These are phyloP conservation scores for Ambastaia sidthimunki DNA, from an alignment of 2,797 vertebrate genomes.

Conservation along the genomic window DNA sequence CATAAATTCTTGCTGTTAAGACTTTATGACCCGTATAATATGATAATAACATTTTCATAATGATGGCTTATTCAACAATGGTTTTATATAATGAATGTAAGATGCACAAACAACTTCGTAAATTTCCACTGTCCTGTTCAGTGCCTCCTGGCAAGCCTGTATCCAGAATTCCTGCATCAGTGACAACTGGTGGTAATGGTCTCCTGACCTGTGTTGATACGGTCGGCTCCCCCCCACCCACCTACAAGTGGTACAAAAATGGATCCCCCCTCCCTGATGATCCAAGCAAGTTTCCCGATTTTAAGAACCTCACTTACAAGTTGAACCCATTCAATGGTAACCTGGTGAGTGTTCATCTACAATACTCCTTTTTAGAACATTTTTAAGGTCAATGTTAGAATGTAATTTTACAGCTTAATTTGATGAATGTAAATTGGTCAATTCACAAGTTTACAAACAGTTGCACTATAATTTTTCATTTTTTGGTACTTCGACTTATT, in stretches of 20 bases:
- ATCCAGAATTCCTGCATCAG: constrained; percentile 76
- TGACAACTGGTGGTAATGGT: constrained; percentile 72
- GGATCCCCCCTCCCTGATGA: constrained; percentile 70
- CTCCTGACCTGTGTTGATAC: constrained; percentile 77
- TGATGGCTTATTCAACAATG: neutral
- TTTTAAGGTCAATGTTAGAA: neutral
- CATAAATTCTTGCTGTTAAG: neutral
- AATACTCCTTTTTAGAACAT: neutral
- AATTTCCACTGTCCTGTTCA: constrained; percentile 58
- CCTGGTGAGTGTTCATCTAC: constrained; percentile 78
- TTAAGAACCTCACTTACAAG: constrained; percentile 84
- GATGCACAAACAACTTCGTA: neutral
- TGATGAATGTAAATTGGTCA: neutral
- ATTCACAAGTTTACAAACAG: neutral
- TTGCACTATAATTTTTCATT: neutral
- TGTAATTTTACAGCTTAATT: neutral
- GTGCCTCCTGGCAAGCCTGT: constrained; percentile 82
- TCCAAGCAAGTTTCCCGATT: constrained; percentile 74
- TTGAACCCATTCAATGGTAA: constrained; percentile 71
- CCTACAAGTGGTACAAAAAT: constrained; percentile 84
- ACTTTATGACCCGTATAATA: neutral
- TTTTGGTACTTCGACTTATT: neutral
- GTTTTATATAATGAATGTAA: neutral
- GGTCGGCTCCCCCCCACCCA: constrained; percentile 77
- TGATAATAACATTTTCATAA: neutral